Conservation (phyloP, 1,140 invertebrate species). For the Brachystomella parvula region DNA sequence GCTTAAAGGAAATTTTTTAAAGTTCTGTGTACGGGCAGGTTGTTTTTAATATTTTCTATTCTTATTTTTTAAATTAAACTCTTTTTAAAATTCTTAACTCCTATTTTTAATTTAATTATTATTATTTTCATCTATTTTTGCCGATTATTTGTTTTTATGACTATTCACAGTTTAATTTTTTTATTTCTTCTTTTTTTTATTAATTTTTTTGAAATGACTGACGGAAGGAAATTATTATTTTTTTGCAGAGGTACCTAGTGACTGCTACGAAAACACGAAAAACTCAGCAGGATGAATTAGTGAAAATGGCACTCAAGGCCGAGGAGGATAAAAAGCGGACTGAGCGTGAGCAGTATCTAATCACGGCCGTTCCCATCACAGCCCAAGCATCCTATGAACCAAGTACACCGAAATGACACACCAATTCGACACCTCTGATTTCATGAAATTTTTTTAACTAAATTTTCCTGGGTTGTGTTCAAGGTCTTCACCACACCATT, state of each 20-base stretch:
- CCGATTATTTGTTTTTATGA: too few species aligned
- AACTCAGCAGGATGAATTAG: conserved; percentile 97
- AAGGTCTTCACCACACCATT: conserved; percentile 62
- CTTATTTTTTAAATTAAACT: too few species aligned
- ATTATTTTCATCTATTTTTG: too few species aligned
- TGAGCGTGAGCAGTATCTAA: conserved; percentile 89
- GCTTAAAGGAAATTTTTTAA: too few species aligned
- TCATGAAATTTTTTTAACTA: not conserved
- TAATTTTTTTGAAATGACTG: conserved; percentile 12
- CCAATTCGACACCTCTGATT: not conserved
- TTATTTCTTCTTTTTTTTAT: conserved; percentile 13
- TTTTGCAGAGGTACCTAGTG: conserved; percentile 78
- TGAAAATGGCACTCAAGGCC: conserved; percentile 85
- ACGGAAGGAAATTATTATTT: too few species aligned
- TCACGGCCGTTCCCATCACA: conserved; percentile 94
- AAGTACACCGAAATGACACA: conserved; percentile 44
- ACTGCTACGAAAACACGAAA: conserved; percentile 97
- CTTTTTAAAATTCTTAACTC: too few species aligned
- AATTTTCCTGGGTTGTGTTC: not conserved
- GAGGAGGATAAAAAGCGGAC: conserved; percentile 90
- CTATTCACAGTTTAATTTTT: too few species aligned
- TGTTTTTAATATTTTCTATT: too few species aligned
- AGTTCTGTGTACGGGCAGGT: too few species aligned
- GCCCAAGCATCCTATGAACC: conserved; percentile 93
- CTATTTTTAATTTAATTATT: too few species aligned